Evolutionary conservation across 1,140 invertebrate genomes (phyloP), one percentile per base, ranked within the genome.

Genomic region (Drosophila kohkoa): DNA sequence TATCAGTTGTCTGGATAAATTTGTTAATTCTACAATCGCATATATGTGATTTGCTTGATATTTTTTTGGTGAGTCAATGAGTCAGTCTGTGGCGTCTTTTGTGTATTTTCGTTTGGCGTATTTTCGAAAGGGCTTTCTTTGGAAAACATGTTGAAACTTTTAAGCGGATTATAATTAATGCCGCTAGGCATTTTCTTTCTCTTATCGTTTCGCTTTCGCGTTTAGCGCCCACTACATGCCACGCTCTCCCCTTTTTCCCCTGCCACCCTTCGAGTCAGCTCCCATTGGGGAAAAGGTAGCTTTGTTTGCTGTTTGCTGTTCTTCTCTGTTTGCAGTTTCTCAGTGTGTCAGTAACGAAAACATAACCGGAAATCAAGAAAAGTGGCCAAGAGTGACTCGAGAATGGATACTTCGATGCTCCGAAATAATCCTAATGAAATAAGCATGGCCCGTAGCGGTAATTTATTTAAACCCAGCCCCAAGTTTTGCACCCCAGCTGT

Each of bases 121-220:
- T 75, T 60, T 64, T 59, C 62, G 58, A 85, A 85, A 73, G 66
- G 82, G 69, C 76, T 82, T 82, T 82, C 35, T 75, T 41, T 65
- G 83, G 79, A 71, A 81, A 88, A 88, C 81, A 88, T 89, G 85
- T 85, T 89, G 81, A 83, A 89, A 89, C 86, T 89, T 90, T 90
- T 89, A 89, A 89, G 86, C 86, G 78, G 85, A 81, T 89, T 89
- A 89, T 86, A 90, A 90, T 86, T 90, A 89, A 89, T 89, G 78
- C 86, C 86, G 75, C 64, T 60, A 79, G 86, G 81, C 86, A 89
- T 90, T 89, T 89, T 90, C 86, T 79, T 83, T 89, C 77, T 78
- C 79, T 60, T 71, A 76, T 72, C 78, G 79, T 75, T 86, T 74
- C 67, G 68, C 70, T 52, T 66, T 66, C 48, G 71, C 62, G 62